A percentile compares a stretch with the other conserved stretches of the same genome.
These are phyloP conservation scores for Odontophorus gujanensis DNA, from an alignment of 2,113 vertebrate genomes.

Conservation along the genomic window DNA sequence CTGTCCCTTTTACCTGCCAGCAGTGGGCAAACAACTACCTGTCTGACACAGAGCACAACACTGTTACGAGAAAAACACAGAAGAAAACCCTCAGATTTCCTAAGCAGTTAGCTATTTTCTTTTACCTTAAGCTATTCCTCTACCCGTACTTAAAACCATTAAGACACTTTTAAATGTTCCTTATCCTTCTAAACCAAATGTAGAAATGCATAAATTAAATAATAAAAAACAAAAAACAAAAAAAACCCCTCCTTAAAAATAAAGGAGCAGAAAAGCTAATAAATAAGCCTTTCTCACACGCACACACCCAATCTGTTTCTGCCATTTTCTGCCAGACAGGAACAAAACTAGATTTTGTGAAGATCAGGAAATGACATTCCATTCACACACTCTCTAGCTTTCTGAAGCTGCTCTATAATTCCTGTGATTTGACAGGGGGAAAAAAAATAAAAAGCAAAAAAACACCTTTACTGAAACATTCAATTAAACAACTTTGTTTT, in stretches of 20 bases:
- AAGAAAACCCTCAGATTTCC: background rate
- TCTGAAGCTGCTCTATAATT: background rate
- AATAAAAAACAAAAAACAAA: background rate
- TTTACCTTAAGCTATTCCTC: background rate
- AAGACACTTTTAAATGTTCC: background rate
- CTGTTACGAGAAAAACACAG: background rate
- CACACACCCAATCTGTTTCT: background rate
- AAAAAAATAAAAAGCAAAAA: too few relatives aligned
- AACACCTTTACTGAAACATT: background rate
- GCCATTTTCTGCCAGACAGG: background rate
- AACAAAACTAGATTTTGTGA: background rate
- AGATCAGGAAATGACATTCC: background rate
- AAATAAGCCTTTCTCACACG: background rate
- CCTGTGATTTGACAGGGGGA: background rate
- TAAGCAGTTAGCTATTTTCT: background rate
- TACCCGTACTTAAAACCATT: background rate
- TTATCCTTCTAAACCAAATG: background rate
- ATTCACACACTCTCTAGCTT: background rate
- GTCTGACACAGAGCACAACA: background rate
- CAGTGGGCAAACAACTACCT: background rate
- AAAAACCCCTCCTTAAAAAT: background rate
- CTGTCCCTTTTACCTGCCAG: background rate
- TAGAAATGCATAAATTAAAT: background rate
- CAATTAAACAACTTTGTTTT: conserved; percentile 35
- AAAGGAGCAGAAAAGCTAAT: background rate